phyloP scores from a whole-genome alignment of 37 sponge, comb jelly and placozoan genomes.

The Chondrilla cf. caribensis region DNA sequence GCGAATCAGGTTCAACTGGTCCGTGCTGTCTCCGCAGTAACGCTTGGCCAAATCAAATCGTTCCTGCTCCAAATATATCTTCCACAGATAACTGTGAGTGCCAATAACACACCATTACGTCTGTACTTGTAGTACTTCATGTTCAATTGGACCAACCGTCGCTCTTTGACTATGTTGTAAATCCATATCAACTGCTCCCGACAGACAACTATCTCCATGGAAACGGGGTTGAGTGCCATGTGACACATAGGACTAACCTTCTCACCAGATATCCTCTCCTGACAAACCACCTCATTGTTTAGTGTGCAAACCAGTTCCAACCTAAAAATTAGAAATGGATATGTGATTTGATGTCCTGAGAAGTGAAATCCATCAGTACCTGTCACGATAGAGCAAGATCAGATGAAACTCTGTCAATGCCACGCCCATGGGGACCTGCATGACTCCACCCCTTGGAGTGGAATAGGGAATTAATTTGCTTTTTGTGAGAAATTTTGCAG shows the following conservation, averaged over 20 bases:
- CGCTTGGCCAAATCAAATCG: slow-evolving; percentile 81
- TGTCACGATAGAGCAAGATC: slow-evolving; percentile 75
- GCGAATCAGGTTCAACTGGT: slow-evolving; percentile 45
- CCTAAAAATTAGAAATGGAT: neutral
- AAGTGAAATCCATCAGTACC: slow-evolving; percentile 30
- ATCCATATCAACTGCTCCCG: slow-evolving; percentile 11
- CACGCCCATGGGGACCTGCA: slow-evolving; percentile 47
- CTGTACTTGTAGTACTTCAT: too few relatives aligned
- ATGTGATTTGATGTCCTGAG: neutral
- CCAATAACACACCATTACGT: too few relatives aligned
- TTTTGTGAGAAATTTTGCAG: neutral
- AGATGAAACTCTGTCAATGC: slow-evolving; percentile 82
- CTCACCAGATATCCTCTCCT: slow-evolving; percentile 18
- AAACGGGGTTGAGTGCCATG: slow-evolving; percentile 4
- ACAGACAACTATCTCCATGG: neutral
- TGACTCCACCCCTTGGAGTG: neutral
- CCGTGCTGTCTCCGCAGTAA: slow-evolving; percentile 39
- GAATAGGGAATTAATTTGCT: neutral
- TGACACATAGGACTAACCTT: slow-evolving; percentile 14
- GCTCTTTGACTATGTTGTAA: slow-evolving; percentile 1
- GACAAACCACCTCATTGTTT: slow-evolving; percentile 7
- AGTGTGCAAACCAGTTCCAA: slow-evolving; percentile 7
- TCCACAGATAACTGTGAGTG: slow-evolving; percentile 41
- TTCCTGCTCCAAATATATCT: slow-evolving; percentile 78
- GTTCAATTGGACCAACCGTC: slow-evolving; percentile 14